Base-by-base conservation (phyloP, 2,888 invertebrate species). In the Tenthredo mesomela region DNA sequence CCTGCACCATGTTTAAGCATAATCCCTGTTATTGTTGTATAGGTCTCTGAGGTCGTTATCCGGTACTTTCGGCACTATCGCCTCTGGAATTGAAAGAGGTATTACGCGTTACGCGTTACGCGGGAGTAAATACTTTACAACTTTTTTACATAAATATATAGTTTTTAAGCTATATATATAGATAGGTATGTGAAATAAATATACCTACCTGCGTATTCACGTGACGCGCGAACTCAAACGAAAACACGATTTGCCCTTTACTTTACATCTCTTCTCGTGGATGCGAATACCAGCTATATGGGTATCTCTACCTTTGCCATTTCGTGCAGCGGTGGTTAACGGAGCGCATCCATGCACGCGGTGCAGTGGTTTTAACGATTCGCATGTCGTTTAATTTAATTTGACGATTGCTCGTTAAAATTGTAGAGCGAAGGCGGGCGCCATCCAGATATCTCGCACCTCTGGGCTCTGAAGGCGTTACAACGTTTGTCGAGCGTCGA, bases 381-480 rank as follows among this genome's bases (percentile, higher is more conserved):
- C 89, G 88, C 89, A 87, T 88, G 90, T 89, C 90, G 90, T 91
- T 91, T 91, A 91, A 91, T 91, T 91, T 90, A 91, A 92, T 92
- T 91, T 90, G 89, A 90, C 90, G 91, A 92, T 92, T 90, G 91
- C 89, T 91, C 90, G 91, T 92, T 92, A 91, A 90, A 89, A 87
- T 54, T 40, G 47, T 54, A 25, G 73, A 43, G 73, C 40, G 12
- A 18, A 43, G 43, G 6, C 67, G 67, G 67, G 43, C 21, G 43
- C 40, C 40, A 29, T 73, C 40, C 40, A 21, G 73, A 73, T 73
- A 73, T 21, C 73, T 73, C 43, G 73, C 73, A 40, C 73, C 73
- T 73, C 73, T 25, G 21, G 67, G 21, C 10, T 70, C 37, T 33
- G 40, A 21, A 73, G 29, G 43, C 40, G 67, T 33, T 67, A 67